Evolutionary conservation across 1,140 invertebrate species (phyloP).

Genomic region (Tetranychus urticae): DNA sequence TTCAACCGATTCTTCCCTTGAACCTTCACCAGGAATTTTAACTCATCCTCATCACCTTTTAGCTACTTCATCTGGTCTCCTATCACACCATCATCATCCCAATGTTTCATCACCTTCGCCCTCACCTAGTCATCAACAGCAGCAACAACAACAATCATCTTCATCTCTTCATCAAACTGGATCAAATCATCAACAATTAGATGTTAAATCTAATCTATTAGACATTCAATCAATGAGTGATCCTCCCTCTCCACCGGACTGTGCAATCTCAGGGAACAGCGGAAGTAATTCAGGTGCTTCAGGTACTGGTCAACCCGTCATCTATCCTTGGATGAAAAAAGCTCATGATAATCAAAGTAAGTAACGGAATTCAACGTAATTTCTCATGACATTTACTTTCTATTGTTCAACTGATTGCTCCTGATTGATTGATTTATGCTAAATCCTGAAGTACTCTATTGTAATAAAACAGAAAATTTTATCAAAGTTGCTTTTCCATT

Average conservation of each 20-base stretch:
- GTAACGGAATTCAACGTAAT: neutral
- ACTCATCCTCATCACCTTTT: neutral
- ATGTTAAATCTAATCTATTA: neutral
- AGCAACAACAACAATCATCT: neutral
- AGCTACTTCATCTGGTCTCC: neutral
- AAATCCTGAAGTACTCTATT: no score
- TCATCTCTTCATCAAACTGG: neutral
- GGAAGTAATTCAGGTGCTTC: slow-evolving; percentile 7
- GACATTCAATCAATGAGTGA: neutral
- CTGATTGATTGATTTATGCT: no score
- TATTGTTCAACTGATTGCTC: no score
- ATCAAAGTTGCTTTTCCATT: no score
- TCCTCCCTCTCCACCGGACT: slow-evolving; percentile 11
- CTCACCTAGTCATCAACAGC: neutral
- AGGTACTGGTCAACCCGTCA: slow-evolving; percentile 45
- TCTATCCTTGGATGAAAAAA: slow-evolving; percentile 98
- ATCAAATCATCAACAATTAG: neutral
- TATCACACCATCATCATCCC: neutral
- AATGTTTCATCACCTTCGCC: neutral
- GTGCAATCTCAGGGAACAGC: slow-evolving; percentile 10
- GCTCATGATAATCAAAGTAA: slow-evolving; percentile 46
- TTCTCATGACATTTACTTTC: no score
- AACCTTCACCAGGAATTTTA: neutral
- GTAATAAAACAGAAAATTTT: no score
- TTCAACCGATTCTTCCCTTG: neutral